Conservation (phyloP, 2,888 invertebrate species). For the Ormyrus thymus region DNA sequence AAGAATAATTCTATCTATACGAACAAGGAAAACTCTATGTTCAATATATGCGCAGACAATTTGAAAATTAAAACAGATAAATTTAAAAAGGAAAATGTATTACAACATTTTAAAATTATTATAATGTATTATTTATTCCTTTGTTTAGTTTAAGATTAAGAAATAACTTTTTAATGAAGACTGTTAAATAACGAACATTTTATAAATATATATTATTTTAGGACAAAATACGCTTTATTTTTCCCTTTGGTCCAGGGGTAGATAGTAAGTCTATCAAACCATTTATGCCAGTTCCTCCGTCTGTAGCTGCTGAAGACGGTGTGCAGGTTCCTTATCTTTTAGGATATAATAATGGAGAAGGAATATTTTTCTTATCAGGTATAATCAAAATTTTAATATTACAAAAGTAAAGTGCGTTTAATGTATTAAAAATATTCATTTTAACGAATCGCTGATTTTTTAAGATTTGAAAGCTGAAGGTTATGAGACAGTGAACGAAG, state of each 20-base stretch:
- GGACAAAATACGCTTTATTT: slow-evolving; percentile 46
- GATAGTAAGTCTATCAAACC: slow-evolving; percentile 58
- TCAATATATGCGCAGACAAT: too few relatives aligned
- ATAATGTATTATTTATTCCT: too few relatives aligned
- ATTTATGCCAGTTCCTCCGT: slow-evolving; percentile 68
- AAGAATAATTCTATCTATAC: too few relatives aligned
- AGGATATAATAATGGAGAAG: slow-evolving; percentile 76
- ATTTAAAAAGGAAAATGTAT: too few relatives aligned
- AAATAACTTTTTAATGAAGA: too few relatives aligned
- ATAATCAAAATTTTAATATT: background rate
- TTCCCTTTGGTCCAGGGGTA: slow-evolving; percentile 57
- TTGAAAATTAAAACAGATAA: too few relatives aligned
- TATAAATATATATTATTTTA: slow-evolving; percentile 35
- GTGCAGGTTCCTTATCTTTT: slow-evolving; percentile 76
- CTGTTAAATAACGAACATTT: background rate
- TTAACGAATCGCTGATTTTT: slow-evolving; percentile 6
- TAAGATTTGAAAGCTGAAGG: slow-evolving; percentile 48
- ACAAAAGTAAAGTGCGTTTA: background rate
- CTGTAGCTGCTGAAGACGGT: slow-evolving; percentile 65
- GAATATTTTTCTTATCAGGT: slow-evolving; percentile 64
- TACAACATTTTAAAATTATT: too few relatives aligned
- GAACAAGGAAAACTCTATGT: too few relatives aligned
- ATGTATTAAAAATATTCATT: background rate
- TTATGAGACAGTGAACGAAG: slow-evolving; percentile 28
- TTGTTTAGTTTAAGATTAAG: too few relatives aligned